Conservation (phyloP, 2,888 invertebrate species). For the Pyrgus malvae region DNA sequence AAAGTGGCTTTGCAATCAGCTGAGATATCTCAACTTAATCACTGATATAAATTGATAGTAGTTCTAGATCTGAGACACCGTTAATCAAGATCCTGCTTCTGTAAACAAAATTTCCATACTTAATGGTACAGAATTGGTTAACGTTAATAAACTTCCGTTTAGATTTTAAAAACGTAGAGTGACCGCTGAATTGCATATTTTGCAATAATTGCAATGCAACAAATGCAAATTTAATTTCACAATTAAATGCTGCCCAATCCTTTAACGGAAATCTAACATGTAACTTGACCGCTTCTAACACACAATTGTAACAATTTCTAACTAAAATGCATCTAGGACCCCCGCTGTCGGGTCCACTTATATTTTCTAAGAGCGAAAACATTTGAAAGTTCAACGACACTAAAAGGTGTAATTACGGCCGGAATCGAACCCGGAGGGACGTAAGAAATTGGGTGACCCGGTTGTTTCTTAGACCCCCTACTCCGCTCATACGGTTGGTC, state of each 20-base stretch:
- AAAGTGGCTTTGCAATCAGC: too few relatives aligned
- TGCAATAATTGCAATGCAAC: neutral
- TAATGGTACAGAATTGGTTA: too few relatives aligned
- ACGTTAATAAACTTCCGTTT: too few relatives aligned
- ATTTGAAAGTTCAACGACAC: slow-evolving; percentile 72
- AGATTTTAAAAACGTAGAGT: too few relatives aligned
- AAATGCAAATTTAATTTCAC: too few relatives aligned
- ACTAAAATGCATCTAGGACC: slow-evolving; percentile 20
- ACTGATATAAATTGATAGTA: too few relatives aligned
- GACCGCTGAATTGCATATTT: neutral
- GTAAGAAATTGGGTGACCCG: slow-evolving; percentile 74
- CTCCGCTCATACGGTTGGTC: slow-evolving; percentile 69
- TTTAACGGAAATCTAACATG: slow-evolving; percentile 21
- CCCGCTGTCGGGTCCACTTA: slow-evolving; percentile 70
- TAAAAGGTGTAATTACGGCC: slow-evolving; percentile 71
- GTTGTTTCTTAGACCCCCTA: slow-evolving; percentile 66
- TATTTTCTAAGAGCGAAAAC: slow-evolving; percentile 60
- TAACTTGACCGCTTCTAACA: slow-evolving; percentile 29
- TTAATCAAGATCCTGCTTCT: too few relatives aligned
- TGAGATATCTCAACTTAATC: too few relatives aligned
- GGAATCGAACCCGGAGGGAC: slow-evolving; percentile 57
- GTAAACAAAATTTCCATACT: too few relatives aligned
- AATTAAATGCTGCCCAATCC: too few relatives aligned
- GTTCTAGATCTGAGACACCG: too few relatives aligned
- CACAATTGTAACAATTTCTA: slow-evolving; percentile 36